Base-by-base conservation (phyloP, 2,888 invertebrate genomes). In the Orthosia gracilis region DNA sequence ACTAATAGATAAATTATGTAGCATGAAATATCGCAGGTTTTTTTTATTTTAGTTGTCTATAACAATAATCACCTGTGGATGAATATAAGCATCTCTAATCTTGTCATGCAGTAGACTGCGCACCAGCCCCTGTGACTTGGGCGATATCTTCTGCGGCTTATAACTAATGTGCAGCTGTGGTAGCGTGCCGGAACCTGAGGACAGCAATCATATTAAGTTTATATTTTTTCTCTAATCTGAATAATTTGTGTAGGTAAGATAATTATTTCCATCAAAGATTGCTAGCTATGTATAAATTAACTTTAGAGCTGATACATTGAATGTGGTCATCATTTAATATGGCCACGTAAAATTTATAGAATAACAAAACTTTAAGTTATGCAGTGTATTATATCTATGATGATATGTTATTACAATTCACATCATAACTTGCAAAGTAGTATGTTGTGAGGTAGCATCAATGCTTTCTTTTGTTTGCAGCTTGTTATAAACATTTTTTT, bases 121-220 rank as follows among this genome's bases (percentile, higher is more conserved):
- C 7, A 99, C 99, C 78, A 98, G 97, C 59, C 99, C 99, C 91
- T 98, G 98, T 73, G 98, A 99, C 95, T 99, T 99, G 5, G 99
- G 99, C 85, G 99, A 99, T 94, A 99, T 99, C 96, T 99, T 99
- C 97, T 99, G 99, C 61, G 99, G 99, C 95, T 99, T 99, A 97
- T 99, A 99, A 94, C 99, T 99, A 92, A 99, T 99, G 94, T 99
- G 99, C 84, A 99, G 96, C 89, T 98, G 98, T 0, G 99, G 99
- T 78, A 99, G 97, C 83, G 97, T 97, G 58, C 97, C 98, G 94
- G 94, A 94, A 89, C 96, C 96, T 96, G 89, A 0, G 47, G 26
- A 80, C 55, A 71, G 68, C 3, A 55, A 21, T 45, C 4, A 17
- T 26, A 50, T 1, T 31, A 18, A 40, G 15, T 26, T 2, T 11